Evolutionary conservation across 2,113 vertebrate species (phyloP).

Genomic region (Salvelinus namaycush): DNA sequence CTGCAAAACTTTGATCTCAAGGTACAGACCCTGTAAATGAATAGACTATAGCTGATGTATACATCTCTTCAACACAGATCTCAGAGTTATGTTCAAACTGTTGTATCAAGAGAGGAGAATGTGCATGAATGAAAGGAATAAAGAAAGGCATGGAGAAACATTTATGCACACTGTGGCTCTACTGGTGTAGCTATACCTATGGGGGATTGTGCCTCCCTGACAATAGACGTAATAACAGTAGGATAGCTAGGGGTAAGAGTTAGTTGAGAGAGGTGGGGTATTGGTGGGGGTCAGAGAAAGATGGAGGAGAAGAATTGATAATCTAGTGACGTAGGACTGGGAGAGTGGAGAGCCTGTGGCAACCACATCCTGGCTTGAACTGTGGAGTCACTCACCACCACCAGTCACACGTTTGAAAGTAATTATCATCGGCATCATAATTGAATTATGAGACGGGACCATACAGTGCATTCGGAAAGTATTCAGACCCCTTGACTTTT

Average conservation of each 20-base stretch:
- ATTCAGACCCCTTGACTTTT: conserved; percentile 56
- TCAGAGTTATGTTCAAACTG: no score
- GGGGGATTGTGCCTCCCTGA: background rate
- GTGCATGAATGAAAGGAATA: background rate
- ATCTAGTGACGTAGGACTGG: background rate
- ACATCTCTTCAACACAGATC: no score
- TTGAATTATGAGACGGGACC: no score
- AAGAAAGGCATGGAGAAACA: no score
- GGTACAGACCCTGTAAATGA: no score
- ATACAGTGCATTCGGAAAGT: conserved; percentile 36
- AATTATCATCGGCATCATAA: background rate
- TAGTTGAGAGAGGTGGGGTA: background rate
- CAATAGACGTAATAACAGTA: background rate
- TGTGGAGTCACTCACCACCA: background rate
- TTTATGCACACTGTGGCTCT: background rate
- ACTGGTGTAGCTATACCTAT: background rate
- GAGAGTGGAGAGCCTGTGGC: background rate
- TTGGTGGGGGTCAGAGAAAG: no score
- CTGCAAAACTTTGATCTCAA: no score
- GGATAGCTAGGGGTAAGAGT: background rate
- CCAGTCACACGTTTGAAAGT: background rate
- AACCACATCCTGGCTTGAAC: background rate
- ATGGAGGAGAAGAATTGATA: no score
- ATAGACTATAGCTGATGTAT: no score
- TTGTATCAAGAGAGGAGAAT: no score